Conservation (phyloP, 1,140 invertebrate species). For the Lasioglossum baleicum region DNA sequence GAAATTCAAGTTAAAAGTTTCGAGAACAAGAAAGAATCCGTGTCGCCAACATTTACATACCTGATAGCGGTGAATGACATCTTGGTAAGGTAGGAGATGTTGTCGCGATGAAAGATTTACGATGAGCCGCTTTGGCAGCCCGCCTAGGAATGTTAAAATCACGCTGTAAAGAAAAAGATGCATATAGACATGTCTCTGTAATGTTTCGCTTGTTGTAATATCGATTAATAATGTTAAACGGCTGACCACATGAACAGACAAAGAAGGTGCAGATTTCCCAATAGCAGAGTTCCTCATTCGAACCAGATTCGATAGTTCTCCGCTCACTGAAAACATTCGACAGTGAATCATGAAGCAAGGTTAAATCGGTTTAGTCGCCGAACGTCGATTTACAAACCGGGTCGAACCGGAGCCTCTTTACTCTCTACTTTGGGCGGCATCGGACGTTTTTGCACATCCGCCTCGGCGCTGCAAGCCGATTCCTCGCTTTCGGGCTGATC, state of each 20-base stretch:
- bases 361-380: conserved; percentile 18
- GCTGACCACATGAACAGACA: conserved; percentile 90
- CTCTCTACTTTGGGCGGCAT: conserved; percentile 70
- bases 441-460: conserved; percentile 61
- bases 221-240: conserved; percentile 1
- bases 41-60: conserved; percentile 65
- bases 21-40: background rate
- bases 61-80: conserved; percentile 89
- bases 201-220: background rate
- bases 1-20: background rate
- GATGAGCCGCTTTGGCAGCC: conserved; percentile 82
- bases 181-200: background rate
- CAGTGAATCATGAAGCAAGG: background rate
- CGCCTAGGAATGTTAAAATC: conserved; percentile 79
- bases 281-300: conserved; percentile 92
- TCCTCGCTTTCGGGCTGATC: conserved; percentile 76
- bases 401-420: conserved; percentile 76
- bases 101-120: conserved; percentile 85
- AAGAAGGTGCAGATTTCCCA: conserved; percentile 94
- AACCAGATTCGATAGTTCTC: conserved; percentile 87
- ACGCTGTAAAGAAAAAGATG: conserved; percentile 78
- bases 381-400: conserved; percentile 58
- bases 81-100: conserved; percentile 88
- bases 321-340: conserved; percentile 70
- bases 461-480: conserved; percentile 59